A percentile compares a stretch with the other conserved stretches of the same genome.
phyloP scores from a whole-genome alignment of 53 echinoderm and acorn worm genomes.

The Hippasteria phrygiana region DNA sequence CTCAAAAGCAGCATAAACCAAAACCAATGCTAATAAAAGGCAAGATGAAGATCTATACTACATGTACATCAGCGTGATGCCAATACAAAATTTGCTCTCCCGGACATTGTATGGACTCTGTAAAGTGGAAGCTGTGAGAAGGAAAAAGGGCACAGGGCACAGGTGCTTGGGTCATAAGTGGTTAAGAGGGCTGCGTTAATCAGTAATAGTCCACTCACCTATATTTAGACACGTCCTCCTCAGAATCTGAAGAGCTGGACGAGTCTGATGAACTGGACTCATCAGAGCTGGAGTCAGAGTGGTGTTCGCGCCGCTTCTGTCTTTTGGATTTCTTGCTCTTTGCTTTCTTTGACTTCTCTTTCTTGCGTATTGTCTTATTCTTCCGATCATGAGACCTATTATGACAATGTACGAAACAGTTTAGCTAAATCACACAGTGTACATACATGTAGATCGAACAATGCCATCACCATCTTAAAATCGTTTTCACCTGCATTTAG shows the following conservation, averaged over 20 bases:
- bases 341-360: conserved; percentile 46
- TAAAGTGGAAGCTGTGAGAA: too few relatives aligned
- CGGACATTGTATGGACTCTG: too few relatives aligned
- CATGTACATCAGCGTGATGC: too few relatives aligned
- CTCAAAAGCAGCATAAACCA: too few relatives aligned
- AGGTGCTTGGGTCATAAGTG: not conserved
- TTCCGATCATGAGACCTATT: conserved; percentile 35
- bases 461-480: not conserved
- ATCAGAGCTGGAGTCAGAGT: conserved; percentile 41
- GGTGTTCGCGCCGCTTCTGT: not conserved
- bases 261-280: conserved; percentile 39
- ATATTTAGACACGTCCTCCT: not conserved
- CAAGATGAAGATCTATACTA: too few relatives aligned
- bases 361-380: conserved; percentile 33
- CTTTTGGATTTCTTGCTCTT: conserved; percentile 35
- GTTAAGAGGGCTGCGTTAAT: not conserved
- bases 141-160: not conserved
- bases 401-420: too few relatives aligned
- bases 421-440: too few relatives aligned
- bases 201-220: not conserved
- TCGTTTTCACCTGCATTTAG: too few relatives aligned
- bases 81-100: too few relatives aligned
- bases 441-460: too few relatives aligned
- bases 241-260: conserved; percentile 39
- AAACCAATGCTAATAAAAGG: too few relatives aligned